Percentiles rank a stretch among this genome's conserved stretches.
phyloP scores from a whole-genome alignment of 2,797 vertebrate genomes.

The Smutsia gigantea region DNA sequence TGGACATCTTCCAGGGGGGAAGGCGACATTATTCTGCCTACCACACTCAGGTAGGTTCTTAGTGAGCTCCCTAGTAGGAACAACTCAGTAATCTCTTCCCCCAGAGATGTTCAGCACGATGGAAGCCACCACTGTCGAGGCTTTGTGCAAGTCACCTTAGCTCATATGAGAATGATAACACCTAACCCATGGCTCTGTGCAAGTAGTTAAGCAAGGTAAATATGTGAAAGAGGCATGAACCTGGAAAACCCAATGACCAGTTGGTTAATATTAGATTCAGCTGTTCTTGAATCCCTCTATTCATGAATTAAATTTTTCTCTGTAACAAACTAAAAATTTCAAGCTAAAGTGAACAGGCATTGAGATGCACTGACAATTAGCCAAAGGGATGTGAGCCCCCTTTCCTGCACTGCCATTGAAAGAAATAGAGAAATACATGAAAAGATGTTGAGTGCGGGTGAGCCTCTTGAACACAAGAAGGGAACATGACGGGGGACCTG shows the following conservation, averaged over 20 bases:
- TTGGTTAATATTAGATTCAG: not conserved
- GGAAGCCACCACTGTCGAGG: not conserved
- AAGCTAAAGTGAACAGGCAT: constrained; percentile 13
- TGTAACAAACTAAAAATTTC: constrained; percentile 7
- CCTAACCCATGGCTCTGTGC: not conserved
- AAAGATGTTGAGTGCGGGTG: not conserved
- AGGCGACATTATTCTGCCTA: not conserved
- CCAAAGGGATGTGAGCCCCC: not conserved
- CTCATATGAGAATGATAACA: not conserved
- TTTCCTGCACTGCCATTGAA: not conserved
- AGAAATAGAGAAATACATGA: not conserved
- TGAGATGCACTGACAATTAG: not conserved
- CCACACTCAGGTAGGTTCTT: not conserved
- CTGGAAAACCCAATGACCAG: not conserved
- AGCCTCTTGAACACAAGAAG: not conserved
- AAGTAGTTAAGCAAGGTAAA: not conserved
- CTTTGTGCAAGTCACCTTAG: not conserved
- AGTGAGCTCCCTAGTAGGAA: not conserved
- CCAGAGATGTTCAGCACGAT: not conserved
- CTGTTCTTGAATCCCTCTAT: not conserved
- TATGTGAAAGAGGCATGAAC: not conserved
- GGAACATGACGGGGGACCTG: not conserved
- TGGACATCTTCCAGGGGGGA: not conserved
- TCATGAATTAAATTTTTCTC: not conserved
- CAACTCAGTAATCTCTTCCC: not conserved